A percentile compares a stretch with the other conserved stretches of the same genome.
Conservation (phyloP, 2,888 invertebrate genomes). For the Netelia virgata region DNA sequence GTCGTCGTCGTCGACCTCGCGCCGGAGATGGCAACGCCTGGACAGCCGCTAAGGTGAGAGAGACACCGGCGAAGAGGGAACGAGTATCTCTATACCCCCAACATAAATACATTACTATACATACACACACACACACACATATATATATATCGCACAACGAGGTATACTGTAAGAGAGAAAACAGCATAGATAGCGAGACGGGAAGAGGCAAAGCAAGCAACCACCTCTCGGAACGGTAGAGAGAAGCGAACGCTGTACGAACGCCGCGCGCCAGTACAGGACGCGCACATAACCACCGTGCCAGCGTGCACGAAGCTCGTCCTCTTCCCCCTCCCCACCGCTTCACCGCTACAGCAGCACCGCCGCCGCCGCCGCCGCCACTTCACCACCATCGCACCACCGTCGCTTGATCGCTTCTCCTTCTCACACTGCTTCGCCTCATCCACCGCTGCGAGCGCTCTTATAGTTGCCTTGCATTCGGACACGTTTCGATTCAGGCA, state of each 20-base stretch:
- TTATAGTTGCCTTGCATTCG: constrained; percentile 48
- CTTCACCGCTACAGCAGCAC: background rate
- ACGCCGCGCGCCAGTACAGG: constrained; percentile 27
- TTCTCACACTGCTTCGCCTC: constrained; percentile 6
- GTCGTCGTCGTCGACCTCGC: constrained; percentile 61
- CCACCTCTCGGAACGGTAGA: constrained; percentile 46
- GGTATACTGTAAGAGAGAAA: background rate
- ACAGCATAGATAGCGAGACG: constrained; percentile 9
- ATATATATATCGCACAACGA: background rate
- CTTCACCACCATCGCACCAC: constrained; percentile 20
- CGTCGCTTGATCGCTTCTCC: background rate
- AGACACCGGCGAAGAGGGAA: constrained; percentile 13
- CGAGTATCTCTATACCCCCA: constrained; percentile 6
- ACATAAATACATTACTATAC: background rate
- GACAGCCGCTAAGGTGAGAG: constrained; percentile 33
- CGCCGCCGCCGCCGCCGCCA: constrained; percentile 48
- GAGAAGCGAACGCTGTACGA: background rate
- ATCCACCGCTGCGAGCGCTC: constrained; percentile 15
- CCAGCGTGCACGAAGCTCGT: background rate
- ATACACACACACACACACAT: background rate
- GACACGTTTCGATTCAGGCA: constrained; percentile 62
- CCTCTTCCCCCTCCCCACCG: background rate
- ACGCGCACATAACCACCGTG: too few relatives aligned
- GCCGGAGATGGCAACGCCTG: constrained; percentile 58
- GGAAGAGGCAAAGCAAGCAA: constrained; percentile 25